Conservation (phyloP, 1,140 invertebrate genomes). For the Euwallacea similis region DNA sequence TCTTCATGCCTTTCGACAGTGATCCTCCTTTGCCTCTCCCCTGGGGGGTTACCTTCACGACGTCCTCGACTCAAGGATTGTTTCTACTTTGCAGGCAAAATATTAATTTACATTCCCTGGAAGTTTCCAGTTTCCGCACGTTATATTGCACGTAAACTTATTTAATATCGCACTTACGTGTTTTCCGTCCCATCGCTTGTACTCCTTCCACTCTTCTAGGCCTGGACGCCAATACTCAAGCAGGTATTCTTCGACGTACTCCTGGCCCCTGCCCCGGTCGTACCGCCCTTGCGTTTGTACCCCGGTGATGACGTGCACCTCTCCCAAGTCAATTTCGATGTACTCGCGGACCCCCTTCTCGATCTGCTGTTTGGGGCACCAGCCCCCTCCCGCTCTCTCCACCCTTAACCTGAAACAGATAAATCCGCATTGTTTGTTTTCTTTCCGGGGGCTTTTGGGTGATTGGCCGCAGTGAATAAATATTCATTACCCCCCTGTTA, state of each 20-base stretch:
- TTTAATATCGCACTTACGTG: slow-evolving; percentile 56
- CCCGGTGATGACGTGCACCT: slow-evolving; percentile 67
- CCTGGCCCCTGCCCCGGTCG: slow-evolving; percentile 75
- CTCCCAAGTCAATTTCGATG: slow-evolving; percentile 74
- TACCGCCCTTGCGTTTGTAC: slow-evolving; percentile 81
- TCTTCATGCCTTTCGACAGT: too few relatives aligned
- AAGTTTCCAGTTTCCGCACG: too few relatives aligned
- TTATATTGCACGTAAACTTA: not conserved
- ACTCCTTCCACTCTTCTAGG: slow-evolving; percentile 65
- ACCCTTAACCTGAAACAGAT: slow-evolving; percentile 65
- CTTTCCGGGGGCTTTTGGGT: not conserved
- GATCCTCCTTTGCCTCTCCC: too few relatives aligned
- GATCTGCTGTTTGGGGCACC: slow-evolving; percentile 78
- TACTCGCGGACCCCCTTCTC: slow-evolving; percentile 70
- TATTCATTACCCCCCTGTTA: slow-evolving; percentile 7
- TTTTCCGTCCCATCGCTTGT: slow-evolving; percentile 64
- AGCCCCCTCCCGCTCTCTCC: slow-evolving; percentile 77
- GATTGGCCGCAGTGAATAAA: not conserved
- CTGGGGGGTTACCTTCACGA: too few relatives aligned
- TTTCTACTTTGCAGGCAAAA: too few relatives aligned
- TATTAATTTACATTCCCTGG: too few relatives aligned
- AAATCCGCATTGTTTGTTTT: slow-evolving; percentile 3
- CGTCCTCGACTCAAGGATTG: too few relatives aligned
- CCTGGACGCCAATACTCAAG: slow-evolving; percentile 74
- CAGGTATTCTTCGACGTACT: slow-evolving; percentile 74